These are phyloP conservation scores for Matsumyia berberina DNA, from an alignment of 2,888 invertebrate species.

Conservation along the genomic window DNA sequence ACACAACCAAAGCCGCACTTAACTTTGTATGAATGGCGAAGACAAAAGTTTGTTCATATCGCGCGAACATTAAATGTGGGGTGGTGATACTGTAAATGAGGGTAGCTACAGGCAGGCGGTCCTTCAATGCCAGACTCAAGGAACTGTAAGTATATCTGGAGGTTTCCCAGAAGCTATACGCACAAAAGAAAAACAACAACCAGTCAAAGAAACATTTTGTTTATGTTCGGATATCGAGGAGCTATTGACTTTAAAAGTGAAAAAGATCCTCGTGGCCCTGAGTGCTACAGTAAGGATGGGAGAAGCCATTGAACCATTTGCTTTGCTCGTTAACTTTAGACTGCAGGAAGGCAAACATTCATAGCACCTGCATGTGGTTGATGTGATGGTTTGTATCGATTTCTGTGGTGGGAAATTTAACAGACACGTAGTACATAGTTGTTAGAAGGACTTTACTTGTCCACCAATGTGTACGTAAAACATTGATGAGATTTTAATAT, in stretches of 20 bases:
- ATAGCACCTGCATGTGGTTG: not conserved
- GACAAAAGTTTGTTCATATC: conserved; percentile 64
- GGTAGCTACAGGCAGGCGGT: not conserved
- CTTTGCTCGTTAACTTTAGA: conserved; percentile 9
- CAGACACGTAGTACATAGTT: not conserved
- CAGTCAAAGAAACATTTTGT: conserved; percentile 11
- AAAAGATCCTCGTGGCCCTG: not conserved
- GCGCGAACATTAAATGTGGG: conserved; percentile 43
- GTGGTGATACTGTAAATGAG: conserved; percentile 34
- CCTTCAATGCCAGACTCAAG: conserved; percentile 39
- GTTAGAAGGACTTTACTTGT: not conserved
- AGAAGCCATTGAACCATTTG: conserved; percentile 33
- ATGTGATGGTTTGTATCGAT: conserved; percentile 12
- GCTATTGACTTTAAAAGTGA: conserved; percentile 35
- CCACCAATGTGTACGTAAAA: too few species aligned
- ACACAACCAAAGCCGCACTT: conserved; percentile 50
- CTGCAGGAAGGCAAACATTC: not conserved
- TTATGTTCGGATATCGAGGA: conserved; percentile 15
- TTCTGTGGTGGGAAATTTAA: not conserved
- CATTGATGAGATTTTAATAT: conserved; percentile 9
- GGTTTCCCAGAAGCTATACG: conserved; percentile 13
- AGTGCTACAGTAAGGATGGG: not conserved
- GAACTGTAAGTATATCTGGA: conserved; percentile 19
- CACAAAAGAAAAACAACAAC: not conserved
- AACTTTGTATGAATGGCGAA: conserved; percentile 38